Percentiles rank a stretch among this genome's conserved stretches.
Conservation (phyloP, 2,113 vertebrate genomes). For the Ceyx margarethae region DNA sequence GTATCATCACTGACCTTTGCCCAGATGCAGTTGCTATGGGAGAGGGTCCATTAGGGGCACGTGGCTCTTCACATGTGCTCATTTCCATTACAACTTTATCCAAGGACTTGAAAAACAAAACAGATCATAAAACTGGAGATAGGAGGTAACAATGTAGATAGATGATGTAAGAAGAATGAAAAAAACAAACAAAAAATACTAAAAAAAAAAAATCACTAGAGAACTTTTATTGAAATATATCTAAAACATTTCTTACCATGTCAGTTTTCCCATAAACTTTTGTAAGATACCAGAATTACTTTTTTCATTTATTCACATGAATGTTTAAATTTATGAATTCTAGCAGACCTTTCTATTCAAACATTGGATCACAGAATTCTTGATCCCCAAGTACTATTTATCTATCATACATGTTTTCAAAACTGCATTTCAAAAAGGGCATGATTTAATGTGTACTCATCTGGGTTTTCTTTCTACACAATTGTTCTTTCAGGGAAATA, state of each 20-base stretch:
- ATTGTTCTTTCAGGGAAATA: background rate
- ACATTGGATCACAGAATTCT: background rate
- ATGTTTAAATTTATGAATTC: background rate
- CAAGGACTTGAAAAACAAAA: slow-evolving; percentile 80
- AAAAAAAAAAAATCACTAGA: background rate
- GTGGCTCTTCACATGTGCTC: slow-evolving; percentile 97
- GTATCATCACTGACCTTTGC: slow-evolving; percentile 82
- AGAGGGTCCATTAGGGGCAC: slow-evolving; percentile 93
- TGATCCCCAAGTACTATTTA: background rate
- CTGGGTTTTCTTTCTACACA: background rate
- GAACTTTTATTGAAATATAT: background rate
- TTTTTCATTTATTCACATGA: background rate
- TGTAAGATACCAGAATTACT: accelerated
- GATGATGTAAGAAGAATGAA: background rate
- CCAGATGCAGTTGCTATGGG: slow-evolving; percentile 97
- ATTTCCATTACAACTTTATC: slow-evolving; percentile 99
- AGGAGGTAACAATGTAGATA: background rate
- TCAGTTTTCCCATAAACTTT: background rate
- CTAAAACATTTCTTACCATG: background rate
- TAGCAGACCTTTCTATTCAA: background rate
- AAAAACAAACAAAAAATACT: background rate
- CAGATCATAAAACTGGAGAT: background rate
- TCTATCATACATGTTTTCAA: background rate
- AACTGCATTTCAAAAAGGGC: background rate
- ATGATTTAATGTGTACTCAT: background rate